Conservation (phyloP, 2,113 vertebrate genomes). For the Petrocephalus microphthalmus region DNA sequence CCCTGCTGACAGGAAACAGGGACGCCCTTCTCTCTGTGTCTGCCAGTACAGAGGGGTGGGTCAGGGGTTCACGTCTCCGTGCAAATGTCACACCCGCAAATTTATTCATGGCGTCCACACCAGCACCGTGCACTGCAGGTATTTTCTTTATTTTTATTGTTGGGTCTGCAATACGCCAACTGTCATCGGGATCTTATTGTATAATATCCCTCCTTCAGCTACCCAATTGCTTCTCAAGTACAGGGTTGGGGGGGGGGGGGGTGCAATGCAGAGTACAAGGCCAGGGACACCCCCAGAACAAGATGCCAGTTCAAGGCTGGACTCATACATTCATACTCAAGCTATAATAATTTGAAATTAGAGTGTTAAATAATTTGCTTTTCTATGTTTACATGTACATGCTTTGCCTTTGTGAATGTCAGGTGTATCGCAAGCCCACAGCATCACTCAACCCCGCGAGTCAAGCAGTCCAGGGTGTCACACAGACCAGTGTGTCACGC, state of each 20-base stretch:
- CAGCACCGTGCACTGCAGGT: neutral
- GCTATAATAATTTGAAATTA: too few relatives aligned
- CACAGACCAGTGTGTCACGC: neutral
- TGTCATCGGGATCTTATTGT: neutral
- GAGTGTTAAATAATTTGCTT: too few relatives aligned
- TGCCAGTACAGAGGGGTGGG: conserved; percentile 82
- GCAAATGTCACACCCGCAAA: neutral
- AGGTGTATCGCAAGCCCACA: neutral
- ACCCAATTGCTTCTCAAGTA: too few relatives aligned
- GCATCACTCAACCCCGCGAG: too few relatives aligned
- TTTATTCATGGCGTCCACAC: neutral
- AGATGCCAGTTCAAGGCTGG: too few relatives aligned
- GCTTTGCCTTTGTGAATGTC: neutral
- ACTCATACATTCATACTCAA: too few relatives aligned
- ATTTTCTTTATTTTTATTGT: neutral
- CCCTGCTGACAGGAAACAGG: conserved; percentile 76
- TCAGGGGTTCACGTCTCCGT: conserved; percentile 53
- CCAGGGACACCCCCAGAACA: too few relatives aligned
- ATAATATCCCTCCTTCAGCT: neutral
- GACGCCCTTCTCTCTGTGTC: conserved; percentile 89
- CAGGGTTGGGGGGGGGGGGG: too few relatives aligned
- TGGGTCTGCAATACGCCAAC: neutral
- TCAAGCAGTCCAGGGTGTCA: too few relatives aligned
- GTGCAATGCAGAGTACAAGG: too few relatives aligned
- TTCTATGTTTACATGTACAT: neutral